These are phyloP conservation scores for Chymomyza amoena DNA, from an alignment of 2,888 invertebrate genomes.

Conservation along the genomic window DNA sequence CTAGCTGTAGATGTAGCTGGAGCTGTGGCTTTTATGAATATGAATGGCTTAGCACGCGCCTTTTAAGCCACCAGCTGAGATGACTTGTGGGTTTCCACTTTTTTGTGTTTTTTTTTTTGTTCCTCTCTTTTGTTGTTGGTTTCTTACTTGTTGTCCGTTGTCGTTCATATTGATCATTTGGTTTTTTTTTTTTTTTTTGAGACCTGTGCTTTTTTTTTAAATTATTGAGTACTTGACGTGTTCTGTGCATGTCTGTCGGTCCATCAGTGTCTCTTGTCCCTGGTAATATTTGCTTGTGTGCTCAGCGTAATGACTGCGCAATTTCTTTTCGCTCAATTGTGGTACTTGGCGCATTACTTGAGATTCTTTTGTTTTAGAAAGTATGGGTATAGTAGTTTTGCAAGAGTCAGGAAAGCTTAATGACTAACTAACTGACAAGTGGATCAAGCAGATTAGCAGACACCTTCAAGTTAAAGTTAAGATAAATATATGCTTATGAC, in stretches of 20 bases:
- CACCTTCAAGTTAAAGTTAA: background rate
- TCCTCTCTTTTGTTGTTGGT: slow-evolving; percentile 27
- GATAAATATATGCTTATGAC: background rate
- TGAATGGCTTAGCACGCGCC: slow-evolving; percentile 74
- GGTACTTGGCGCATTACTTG: slow-evolving; percentile 57
- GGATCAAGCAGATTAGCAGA: background rate
- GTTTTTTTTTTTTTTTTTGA: slow-evolving; percentile 59
- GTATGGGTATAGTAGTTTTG: slow-evolving; percentile 33
- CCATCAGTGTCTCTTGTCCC: slow-evolving; percentile 20
- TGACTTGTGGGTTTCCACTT: slow-evolving; percentile 73
- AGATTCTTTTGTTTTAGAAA: slow-evolving; percentile 65
- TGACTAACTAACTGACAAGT: background rate
- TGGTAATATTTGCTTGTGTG: slow-evolving; percentile 17
- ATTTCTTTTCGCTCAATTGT: slow-evolving; percentile 55
- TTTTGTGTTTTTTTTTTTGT: slow-evolving; percentile 40
- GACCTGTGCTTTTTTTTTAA: slow-evolving; percentile 43
- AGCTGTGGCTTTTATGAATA: slow-evolving; percentile 60
- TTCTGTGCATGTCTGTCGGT: slow-evolving; percentile 23
- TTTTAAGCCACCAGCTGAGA: slow-evolving; percentile 74
- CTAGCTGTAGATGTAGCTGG: background rate
- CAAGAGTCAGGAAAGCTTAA: background rate
- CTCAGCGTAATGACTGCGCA: slow-evolving; percentile 58
- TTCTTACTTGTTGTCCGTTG: slow-evolving; percentile 50
- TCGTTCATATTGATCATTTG: slow-evolving; percentile 64
- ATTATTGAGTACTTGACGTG: slow-evolving; percentile 64